Percentiles rank a stretch among this genome's conserved stretches.
Evolutionary conservation across 2,113 vertebrate species (phyloP).

Genomic region (Coptodon bakossiorum): DNA sequence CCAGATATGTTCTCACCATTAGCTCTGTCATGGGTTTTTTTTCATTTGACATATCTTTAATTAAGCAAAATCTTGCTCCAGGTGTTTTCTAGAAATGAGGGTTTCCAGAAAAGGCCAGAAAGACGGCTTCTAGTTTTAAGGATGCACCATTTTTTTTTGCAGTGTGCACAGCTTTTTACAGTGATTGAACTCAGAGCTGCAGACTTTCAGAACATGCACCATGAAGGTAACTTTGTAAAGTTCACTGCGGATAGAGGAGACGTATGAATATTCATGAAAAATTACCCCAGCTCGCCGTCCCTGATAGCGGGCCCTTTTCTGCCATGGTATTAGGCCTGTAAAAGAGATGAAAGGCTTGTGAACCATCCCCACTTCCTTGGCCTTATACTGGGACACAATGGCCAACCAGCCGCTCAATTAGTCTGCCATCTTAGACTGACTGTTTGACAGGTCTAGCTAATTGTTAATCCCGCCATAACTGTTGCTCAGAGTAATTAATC

Average conservation of each 20-base stretch:
- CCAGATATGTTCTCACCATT: not conserved
- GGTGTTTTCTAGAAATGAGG: not conserved
- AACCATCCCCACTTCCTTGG: conserved; percentile 61
- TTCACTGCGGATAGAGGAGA: conserved; percentile 42
- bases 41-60: not conserved
- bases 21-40: not conserved
- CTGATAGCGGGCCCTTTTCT: conserved; percentile 55
- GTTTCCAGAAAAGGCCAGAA: not conserved
- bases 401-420: conserved; percentile 91
- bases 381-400: conserved; percentile 81
- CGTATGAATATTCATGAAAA: conserved; percentile 72
- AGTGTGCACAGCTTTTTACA: not conserved
- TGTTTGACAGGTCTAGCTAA: conserved; percentile 90
- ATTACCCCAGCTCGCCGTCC: conserved; percentile 50
- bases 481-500: conserved; percentile 95
- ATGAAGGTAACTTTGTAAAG: conserved; percentile 74
- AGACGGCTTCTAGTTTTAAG: not conserved
- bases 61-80: not conserved
- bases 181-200: not conserved
- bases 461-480: conserved; percentile 91
- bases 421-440: conserved; percentile 86
- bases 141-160: not conserved
- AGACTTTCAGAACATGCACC: conserved; percentile 46
- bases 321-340: conserved; percentile 47
- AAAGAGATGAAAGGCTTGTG: conserved; percentile 68